A percentile compares a stretch with the other conserved stretches of the same genome.
phyloP scores from a whole-genome alignment of 1,140 invertebrate species.

The Saccostrea cuccullata region DNA sequence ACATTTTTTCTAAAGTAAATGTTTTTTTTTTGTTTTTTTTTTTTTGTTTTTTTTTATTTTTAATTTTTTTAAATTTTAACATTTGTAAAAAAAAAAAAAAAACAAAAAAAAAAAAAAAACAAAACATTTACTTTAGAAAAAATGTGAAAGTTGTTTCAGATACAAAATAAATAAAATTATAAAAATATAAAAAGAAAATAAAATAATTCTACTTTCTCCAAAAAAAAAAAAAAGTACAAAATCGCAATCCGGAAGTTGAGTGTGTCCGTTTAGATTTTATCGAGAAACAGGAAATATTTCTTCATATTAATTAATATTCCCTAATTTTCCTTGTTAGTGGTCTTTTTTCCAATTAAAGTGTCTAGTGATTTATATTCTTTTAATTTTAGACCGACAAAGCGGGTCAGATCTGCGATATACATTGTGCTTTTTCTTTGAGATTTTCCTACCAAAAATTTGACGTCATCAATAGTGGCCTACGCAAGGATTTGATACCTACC shows the following conservation, averaged over 20 bases:
- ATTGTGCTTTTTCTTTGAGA: conserved; percentile 5
- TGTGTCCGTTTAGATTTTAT: not conserved
- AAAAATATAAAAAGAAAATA: too few species aligned
- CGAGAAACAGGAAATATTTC: not conserved
- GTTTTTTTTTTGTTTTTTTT: too few species aligned
- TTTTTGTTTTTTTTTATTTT: too few species aligned
- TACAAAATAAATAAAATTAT: too few species aligned
- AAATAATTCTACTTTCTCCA: too few species aligned
- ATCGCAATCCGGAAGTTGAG: not conserved
- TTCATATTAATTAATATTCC: not conserved
- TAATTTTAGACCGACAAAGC: not conserved
- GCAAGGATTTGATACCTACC: conserved; percentile 30
- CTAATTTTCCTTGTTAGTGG: not conserved
- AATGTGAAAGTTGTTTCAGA: too few species aligned
- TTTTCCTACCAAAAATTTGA: conserved; percentile 4
- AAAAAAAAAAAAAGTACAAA: not conserved
- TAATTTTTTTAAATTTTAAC: too few species aligned
- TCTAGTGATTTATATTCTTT: not conserved
- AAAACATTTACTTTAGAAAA: too few species aligned
- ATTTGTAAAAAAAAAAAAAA: too few species aligned
- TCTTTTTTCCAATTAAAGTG: not conserved
- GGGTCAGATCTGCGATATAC: not conserved
- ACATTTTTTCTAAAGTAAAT: too few species aligned
- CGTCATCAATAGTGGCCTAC: conserved; percentile 28
- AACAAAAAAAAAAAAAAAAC: too few species aligned